These are phyloP conservation scores for Junonia oenone DNA, from an alignment of 2,888 invertebrate species.

Conservation along the genomic window DNA sequence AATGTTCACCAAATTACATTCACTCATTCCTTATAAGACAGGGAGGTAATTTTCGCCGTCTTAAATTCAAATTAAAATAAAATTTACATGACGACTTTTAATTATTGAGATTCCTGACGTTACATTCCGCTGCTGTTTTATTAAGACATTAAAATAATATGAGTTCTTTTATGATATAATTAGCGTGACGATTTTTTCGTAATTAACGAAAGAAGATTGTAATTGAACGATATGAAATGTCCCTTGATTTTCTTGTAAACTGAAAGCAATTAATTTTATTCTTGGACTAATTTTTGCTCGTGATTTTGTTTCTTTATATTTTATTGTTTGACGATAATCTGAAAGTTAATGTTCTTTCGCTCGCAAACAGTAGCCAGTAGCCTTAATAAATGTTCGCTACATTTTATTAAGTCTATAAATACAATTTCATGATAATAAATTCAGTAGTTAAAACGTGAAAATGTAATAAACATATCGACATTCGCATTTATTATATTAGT, in stretches of 20 bases:
- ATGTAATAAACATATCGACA: too few species aligned
- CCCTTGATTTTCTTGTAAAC: background rate
- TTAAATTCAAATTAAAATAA: slow-evolving; percentile 42
- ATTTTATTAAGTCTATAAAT: too few species aligned
- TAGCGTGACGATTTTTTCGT: slow-evolving; percentile 5
- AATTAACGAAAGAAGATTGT: background rate
- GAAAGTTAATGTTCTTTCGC: too few species aligned
- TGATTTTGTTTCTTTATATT: too few species aligned
- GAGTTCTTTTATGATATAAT: background rate
- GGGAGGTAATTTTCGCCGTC: slow-evolving; percentile 32
- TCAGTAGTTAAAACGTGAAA: too few species aligned
- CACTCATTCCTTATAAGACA: slow-evolving; percentile 25
- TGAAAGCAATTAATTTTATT: too few species aligned
- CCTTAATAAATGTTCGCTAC: too few species aligned
- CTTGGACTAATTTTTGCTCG: too few species aligned
- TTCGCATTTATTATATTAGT: too few species aligned
- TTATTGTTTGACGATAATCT: too few species aligned
- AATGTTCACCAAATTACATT: slow-evolving; percentile 40
- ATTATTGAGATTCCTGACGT: slow-evolving; percentile 33
- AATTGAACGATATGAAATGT: background rate
- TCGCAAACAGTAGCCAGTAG: too few species aligned
- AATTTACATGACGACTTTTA: slow-evolving; percentile 41
- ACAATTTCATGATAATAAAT: too few species aligned
- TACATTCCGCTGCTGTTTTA: slow-evolving; percentile 21
- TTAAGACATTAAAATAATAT: slow-evolving; percentile 20